Evolutionary conservation across 2,888 invertebrate species (phyloP).

Genomic region (Ceraclea dissimilis): DNA sequence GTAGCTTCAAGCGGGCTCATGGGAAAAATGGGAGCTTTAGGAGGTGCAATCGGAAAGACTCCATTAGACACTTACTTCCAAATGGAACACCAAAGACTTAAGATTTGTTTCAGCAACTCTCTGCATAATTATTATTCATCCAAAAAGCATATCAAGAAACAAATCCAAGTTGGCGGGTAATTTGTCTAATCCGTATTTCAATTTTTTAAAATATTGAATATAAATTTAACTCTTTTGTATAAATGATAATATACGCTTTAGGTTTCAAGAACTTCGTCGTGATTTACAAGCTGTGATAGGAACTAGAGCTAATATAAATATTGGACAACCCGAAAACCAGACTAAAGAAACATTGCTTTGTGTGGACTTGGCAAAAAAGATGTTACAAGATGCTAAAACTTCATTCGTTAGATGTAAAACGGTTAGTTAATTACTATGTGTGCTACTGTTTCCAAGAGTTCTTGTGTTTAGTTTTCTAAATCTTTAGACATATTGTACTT

Average conservation of each 20-base stretch:
- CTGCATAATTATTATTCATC: conserved; percentile 84
- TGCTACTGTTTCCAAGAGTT: too few species aligned
- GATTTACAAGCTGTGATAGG: conserved; percentile 93
- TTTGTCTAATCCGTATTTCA: too few species aligned
- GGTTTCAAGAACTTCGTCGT: conserved; percentile 85
- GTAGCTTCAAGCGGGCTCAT: conserved; percentile 36
- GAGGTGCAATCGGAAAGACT: conserved; percentile 32
- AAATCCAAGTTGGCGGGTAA: conserved; percentile 80
- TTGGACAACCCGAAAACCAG: conserved; percentile 91
- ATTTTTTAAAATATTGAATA: too few species aligned
- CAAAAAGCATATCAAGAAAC: conserved; percentile 92
- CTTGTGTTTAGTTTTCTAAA: not conserved
- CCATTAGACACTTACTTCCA: conserved; percentile 61
- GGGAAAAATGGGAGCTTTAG: conserved; percentile 38
- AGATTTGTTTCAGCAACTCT: conserved; percentile 66
- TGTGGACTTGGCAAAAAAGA: conserved; percentile 85
- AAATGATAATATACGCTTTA: too few species aligned
- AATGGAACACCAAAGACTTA: conserved; percentile 70
- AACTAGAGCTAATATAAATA: conserved; percentile 84
- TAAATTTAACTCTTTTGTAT: too few species aligned
- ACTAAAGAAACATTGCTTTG: conserved; percentile 96
- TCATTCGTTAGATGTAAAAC: conserved; percentile 84
- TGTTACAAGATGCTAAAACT: conserved; percentile 83
- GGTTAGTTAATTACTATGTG: conserved; percentile 43
- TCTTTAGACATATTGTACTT: too few species aligned